phyloP scores from a whole-genome alignment of 1,140 invertebrate genomes.

The Holotrichia oblita region DNA sequence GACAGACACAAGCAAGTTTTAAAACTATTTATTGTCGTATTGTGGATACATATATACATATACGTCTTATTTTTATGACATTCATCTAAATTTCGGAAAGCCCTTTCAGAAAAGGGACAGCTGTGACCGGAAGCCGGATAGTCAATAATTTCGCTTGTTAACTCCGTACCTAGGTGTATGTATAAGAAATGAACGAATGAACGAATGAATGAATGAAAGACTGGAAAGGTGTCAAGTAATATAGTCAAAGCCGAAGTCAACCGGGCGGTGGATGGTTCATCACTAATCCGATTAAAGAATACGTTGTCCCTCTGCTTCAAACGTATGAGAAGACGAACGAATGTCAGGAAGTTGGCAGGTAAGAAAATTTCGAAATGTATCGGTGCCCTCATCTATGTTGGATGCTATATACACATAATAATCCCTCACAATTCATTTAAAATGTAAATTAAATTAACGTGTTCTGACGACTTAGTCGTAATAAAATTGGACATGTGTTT shows the following conservation, averaged over 20 bases:
- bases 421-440: not conserved
- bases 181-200: not conserved
- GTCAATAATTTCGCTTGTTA: constrained; percentile 36
- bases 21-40: too few relatives aligned
- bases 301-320: not conserved
- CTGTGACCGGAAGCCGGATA: constrained; percentile 31
- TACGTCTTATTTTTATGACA: not conserved
- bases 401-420: not conserved
- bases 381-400: not conserved
- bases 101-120: constrained; percentile 10
- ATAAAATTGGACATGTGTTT: not conserved
- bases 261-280: constrained; percentile 11
- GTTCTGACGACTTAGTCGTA: not conserved
- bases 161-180: constrained; percentile 4
- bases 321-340: not conserved
- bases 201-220: not conserved
- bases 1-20: too few relatives aligned
- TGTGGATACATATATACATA: not conserved
- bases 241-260: constrained; percentile 23
- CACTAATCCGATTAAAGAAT: constrained; percentile 31
- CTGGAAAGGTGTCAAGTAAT: constrained; percentile 31
- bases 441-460: constrained; percentile 25
- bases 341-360: constrained; percentile 2
- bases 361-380: constrained; percentile 11
- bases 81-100: not conserved